Evolutionary conservation across 2,797 vertebrate genomes (phyloP).

Genomic region (Hyperoplus lanceolatus): DNA sequence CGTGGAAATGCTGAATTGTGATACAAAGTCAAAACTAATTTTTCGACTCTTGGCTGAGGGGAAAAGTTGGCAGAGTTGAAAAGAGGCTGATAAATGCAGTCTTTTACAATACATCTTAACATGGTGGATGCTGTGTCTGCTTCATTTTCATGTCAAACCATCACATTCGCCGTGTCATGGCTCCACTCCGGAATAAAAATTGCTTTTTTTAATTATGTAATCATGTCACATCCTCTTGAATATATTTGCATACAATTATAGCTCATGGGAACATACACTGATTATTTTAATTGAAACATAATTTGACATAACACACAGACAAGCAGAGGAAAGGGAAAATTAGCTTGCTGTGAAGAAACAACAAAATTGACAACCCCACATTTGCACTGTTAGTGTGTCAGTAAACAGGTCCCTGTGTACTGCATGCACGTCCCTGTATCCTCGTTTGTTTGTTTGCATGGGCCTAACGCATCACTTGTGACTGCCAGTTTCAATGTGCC

Average conservation of each 20-base stretch:
- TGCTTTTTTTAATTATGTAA: conserved; percentile 20
- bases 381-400: neutral
- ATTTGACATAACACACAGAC: neutral
- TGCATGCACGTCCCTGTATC: neutral
- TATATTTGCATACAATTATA: neutral
- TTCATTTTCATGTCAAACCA: neutral
- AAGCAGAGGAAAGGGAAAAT: neutral
- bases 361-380: neutral
- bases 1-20: neutral
- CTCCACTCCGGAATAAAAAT: neutral
- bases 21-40: neutral
- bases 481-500: conserved; percentile 58
- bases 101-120: neutral
- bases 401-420: neutral
- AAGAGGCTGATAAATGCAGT: neutral
- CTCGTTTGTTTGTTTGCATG: conserved; percentile 59
- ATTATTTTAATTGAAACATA: neutral
- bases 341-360: neutral
- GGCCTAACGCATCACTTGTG: conserved; percentile 57
- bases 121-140: neutral
- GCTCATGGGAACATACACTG: neutral
- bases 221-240: neutral
- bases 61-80: neutral
- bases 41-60: neutral
- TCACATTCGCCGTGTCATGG: neutral